Evolutionary conservation across 2,797 vertebrate genomes (phyloP).

Genomic region (Xiphophorus birchmanni): DNA sequence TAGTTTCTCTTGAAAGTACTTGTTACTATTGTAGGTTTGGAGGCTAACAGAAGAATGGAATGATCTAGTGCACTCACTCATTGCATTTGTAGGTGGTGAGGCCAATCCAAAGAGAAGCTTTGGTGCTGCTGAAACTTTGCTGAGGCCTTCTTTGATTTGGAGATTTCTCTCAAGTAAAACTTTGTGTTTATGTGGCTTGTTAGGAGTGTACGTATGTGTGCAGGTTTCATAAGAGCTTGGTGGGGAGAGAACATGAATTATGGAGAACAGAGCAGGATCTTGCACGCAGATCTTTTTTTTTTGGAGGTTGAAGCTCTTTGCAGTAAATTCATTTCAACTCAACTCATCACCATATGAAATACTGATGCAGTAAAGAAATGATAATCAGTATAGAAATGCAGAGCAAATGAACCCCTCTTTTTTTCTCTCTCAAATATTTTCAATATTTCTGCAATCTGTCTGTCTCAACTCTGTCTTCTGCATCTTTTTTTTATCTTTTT

Average conservation of each 20-base stretch:
- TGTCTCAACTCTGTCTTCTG: slow-evolving; percentile 5
- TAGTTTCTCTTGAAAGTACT: slow-evolving; percentile 24
- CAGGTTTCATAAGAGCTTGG: slow-evolving; percentile 73
- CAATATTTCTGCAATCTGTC: not conserved
- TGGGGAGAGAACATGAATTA: slow-evolving; percentile 78
- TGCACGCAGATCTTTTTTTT: slow-evolving; percentile 60
- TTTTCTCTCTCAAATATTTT: not conserved
- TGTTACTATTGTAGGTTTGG: slow-evolving; percentile 41
- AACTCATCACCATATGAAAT: not conserved
- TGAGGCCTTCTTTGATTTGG: slow-evolving; percentile 60
- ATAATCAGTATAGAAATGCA: not conserved
- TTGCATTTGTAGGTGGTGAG: slow-evolving; percentile 32
- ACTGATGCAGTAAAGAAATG: not conserved
- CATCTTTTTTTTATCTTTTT: slow-evolving; percentile 20
- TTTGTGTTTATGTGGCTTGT: slow-evolving; percentile 28
- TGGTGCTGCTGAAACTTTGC: slow-evolving; percentile 61
- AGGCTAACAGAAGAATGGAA: slow-evolving; percentile 52
- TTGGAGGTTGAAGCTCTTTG: slow-evolving; percentile 22
- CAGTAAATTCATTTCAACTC: slow-evolving; percentile 23
- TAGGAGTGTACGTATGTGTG: slow-evolving; percentile 22
- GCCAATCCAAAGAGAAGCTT: slow-evolving; percentile 62
- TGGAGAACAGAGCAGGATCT: slow-evolving; percentile 71
- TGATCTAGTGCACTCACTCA: slow-evolving; percentile 43
- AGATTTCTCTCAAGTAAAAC: slow-evolving; percentile 63
- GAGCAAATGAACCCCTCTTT: not conserved